These are phyloP conservation scores for Aphaenogaster rudis DNA, from an alignment of 1,140 invertebrate species.

Conservation along the genomic window DNA sequence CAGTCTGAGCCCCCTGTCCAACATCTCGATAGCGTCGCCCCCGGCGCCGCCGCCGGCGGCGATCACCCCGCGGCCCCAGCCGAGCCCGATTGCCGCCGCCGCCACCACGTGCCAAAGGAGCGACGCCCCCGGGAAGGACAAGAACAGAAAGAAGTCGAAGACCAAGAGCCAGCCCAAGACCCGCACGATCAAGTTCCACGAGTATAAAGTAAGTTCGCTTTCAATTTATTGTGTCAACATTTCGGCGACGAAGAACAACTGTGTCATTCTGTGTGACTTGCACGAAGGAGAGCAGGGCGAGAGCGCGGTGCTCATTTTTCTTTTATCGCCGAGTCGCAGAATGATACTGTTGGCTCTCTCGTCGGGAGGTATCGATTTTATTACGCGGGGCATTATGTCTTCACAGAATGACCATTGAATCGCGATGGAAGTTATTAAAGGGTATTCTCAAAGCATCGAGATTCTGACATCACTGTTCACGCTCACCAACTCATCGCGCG, in stretches of 20 bases:
- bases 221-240: slow-evolving; percentile 65
- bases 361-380: slow-evolving; percentile 56
- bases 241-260: slow-evolving; percentile 48
- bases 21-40: slow-evolving; percentile 88
- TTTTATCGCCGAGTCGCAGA: slow-evolving; percentile 40
- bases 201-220: slow-evolving; percentile 92
- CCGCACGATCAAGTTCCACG: slow-evolving; percentile 98
- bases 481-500: background rate
- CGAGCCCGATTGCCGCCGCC: slow-evolving; percentile 83
- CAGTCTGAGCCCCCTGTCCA: slow-evolving; percentile 91
- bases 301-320: background rate
- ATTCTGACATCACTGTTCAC: slow-evolving; percentile 42
- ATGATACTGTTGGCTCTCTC: slow-evolving; percentile 49
- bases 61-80: slow-evolving; percentile 88
- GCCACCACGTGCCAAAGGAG: slow-evolving; percentile 85
- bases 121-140: slow-evolving; percentile 92
- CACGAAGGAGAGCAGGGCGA: slow-evolving; percentile 26
- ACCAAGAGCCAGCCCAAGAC: slow-evolving; percentile 95
- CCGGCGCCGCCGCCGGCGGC: slow-evolving; percentile 86
- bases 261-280: slow-evolving; percentile 60
- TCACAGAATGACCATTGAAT: slow-evolving; percentile 32
- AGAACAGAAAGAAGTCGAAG: slow-evolving; percentile 96
- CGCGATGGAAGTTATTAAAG: slow-evolving; percentile 34
- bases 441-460: slow-evolving; percentile 8
- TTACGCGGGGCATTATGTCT: slow-evolving; percentile 39